Percentiles rank a stretch among this genome's conserved stretches.
phyloP scores from a whole-genome alignment of 2,888 invertebrate species.

The Tenthredo distinguenda region DNA sequence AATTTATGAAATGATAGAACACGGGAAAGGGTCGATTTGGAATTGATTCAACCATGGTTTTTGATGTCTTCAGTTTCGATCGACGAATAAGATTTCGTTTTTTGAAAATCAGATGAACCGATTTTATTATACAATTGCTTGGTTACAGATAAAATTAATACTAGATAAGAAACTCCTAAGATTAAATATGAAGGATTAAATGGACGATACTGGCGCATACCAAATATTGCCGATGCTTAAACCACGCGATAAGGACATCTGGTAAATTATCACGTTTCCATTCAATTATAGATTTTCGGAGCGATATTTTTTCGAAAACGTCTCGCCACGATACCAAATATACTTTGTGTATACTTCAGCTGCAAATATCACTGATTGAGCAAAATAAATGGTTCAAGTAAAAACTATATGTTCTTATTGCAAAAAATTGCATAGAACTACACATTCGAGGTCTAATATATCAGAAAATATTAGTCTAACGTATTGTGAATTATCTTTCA shows the following conservation, averaged over 20 bases:
- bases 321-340: too few species aligned
- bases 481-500: neutral
- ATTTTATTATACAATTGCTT: neutral
- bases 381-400: too few species aligned
- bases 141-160: neutral
- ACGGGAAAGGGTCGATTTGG: neutral
- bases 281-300: too few species aligned
- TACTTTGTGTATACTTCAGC: too few species aligned
- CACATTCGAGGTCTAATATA: too few species aligned
- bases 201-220: neutral
- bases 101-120: neutral
- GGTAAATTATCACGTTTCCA: too few species aligned
- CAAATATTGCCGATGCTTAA: neutral
- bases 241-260: too few species aligned
- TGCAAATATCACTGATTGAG: too few species aligned
- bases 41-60: neutral
- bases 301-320: too few species aligned
- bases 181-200: neutral
- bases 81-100: neutral
- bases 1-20: neutral
- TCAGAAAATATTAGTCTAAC: neutral
- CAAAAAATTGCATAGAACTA: too few species aligned
- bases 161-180: neutral
- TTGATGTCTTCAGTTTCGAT: neutral
- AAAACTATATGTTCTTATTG: too few species aligned